Evolutionary conservation across 2,888 invertebrate species (phyloP).

Genomic region (Sialis lutaria): DNA sequence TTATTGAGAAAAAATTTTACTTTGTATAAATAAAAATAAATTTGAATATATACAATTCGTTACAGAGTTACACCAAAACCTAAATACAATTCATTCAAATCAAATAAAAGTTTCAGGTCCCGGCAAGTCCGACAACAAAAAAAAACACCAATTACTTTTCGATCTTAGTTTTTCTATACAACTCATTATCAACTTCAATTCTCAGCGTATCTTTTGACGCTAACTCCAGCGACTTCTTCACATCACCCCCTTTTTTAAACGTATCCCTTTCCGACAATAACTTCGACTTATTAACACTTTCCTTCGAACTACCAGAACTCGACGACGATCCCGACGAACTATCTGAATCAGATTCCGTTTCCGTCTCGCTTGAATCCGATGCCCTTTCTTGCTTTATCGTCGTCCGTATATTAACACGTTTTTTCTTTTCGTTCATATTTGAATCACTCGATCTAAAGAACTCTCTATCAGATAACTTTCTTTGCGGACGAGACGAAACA

Average conservation of each 20-base stretch:
- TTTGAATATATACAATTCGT: too few species aligned
- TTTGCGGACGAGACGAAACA: too few species aligned
- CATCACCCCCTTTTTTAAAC: neutral
- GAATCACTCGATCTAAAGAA: too few species aligned
- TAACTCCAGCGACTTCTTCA: neutral
- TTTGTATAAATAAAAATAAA: too few species aligned
- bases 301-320: neutral
- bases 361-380: neutral
- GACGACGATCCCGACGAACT: neutral
- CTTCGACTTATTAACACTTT: neutral
- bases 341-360: constrained; percentile 1
- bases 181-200: constrained; percentile 21
- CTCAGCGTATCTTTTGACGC: constrained; percentile 17
- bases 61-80: too few species aligned
- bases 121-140: too few species aligned
- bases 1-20: too few species aligned
- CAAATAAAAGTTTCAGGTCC: too few species aligned
- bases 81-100: too few species aligned
- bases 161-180: constrained; percentile 14
- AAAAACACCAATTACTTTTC: neutral
- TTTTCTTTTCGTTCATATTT: neutral
- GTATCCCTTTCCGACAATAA: neutral
- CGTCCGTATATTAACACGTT: neutral
- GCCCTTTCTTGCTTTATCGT: neutral
- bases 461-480: too few species aligned